Evolutionary conservation across 2,113 vertebrate genomes (phyloP).

Genomic region (Tragelaphus imberbis): DNA sequence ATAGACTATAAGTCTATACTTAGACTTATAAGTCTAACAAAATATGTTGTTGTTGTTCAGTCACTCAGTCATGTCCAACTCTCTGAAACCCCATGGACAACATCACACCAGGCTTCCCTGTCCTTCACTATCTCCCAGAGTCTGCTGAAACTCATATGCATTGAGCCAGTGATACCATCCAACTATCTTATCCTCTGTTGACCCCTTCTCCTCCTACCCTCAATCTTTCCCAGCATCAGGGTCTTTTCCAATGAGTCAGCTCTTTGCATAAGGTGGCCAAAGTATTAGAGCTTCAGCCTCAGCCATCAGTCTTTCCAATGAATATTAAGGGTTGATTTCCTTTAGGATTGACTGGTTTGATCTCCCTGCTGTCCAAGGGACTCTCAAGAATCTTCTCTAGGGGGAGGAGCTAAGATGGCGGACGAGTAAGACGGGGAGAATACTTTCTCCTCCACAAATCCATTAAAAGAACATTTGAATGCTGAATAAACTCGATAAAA

Average conservation of each 20-base stretch:
- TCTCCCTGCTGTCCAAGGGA: background rate
- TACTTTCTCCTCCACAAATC: too few relatives aligned
- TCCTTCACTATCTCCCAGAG: background rate
- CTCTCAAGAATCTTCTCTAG: background rate
- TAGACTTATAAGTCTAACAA: background rate
- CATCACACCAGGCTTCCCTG: background rate
- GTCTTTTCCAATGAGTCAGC: background rate
- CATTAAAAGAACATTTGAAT: too few relatives aligned
- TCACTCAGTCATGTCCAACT: background rate
- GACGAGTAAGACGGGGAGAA: too few relatives aligned
- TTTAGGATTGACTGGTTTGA: background rate
- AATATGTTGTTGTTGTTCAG: background rate
- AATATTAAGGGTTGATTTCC: background rate
- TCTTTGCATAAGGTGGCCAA: background rate
- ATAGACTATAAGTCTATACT: too few relatives aligned
- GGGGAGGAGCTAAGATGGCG: too few relatives aligned
- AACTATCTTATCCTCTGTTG: background rate
- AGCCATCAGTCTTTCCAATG: background rate
- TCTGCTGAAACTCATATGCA: background rate
- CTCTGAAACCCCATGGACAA: background rate
- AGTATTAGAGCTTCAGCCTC: background rate
- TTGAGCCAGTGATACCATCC: background rate
- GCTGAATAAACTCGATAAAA: too few relatives aligned
- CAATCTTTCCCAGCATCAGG: background rate
- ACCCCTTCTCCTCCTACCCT: background rate